Evolutionary conservation across 2,113 vertebrate species (phyloP).

Genomic region (Syngnathoides biaculeatus): DNA sequence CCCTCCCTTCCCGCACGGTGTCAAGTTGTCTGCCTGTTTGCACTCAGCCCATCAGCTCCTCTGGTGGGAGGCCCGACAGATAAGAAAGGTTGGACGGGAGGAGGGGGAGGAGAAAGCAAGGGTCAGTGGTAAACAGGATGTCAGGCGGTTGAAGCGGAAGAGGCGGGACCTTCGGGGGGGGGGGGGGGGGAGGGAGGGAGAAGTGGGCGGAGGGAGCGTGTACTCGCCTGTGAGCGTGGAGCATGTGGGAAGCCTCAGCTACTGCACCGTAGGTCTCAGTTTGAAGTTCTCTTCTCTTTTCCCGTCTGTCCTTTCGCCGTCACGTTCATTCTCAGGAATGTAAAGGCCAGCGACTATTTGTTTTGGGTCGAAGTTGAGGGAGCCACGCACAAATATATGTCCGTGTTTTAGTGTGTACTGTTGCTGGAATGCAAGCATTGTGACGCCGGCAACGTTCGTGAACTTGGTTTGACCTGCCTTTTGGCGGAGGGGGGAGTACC

Average conservation of each 20-base stretch:
- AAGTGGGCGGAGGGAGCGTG: conserved; percentile 65
- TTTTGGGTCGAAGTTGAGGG: neutral
- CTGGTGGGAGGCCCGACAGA: conserved; percentile 59
- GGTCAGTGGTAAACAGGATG: conserved; percentile 81
- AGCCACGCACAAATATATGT: conserved; percentile 12
- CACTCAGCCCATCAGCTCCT: conserved; percentile 48
- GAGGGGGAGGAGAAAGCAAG: conserved; percentile 42
- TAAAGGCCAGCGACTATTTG: conserved; percentile 39
- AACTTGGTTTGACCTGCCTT: conserved; percentile 57
- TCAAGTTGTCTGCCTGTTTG: conserved; percentile 43
- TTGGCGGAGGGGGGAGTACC: neutral
- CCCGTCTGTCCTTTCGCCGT: conserved; percentile 14
- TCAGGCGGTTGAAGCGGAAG: conserved; percentile 62
- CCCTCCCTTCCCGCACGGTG: conserved; percentile 19
- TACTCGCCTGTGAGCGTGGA: conserved; percentile 62
- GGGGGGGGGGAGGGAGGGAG: conserved; percentile 59
- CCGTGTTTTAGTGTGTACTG: conserved; percentile 14
- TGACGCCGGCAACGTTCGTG: conserved; percentile 51
- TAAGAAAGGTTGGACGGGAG: conserved; percentile 17
- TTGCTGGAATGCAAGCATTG: conserved; percentile 50
- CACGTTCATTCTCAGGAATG: conserved; percentile 22
- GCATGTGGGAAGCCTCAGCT: conserved; percentile 67
- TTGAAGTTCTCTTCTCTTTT: conserved; percentile 46
- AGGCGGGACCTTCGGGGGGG: conserved; percentile 46
- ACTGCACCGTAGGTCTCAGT: conserved; percentile 73